Base-by-base conservation (phyloP, 2,888 invertebrate genomes). In the Brenthis ino region DNA sequence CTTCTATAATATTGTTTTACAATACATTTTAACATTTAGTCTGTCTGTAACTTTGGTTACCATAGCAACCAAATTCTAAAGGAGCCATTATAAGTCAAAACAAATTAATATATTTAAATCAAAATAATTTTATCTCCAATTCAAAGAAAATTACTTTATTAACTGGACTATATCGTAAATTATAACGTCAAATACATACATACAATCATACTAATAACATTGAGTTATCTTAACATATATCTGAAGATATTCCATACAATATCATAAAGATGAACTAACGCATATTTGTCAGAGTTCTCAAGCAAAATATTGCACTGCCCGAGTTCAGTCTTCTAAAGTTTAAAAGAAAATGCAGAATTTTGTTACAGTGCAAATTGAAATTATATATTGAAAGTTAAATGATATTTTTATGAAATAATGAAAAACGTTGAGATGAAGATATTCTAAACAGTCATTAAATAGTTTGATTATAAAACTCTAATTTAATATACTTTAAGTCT, bases 251-350 rank as follows among this genome's bases (percentile, higher is more conserved):
- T 13, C 37, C 33, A 54, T 53, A 16, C 37, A 20, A 37, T 37
- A 47, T 43, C 47, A 55, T n/a, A 47, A 64, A 14, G 20, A 20
- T 14, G 55, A n/a, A 24, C 6, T 14, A 64, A 43, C 13, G 20
- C 28, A 28, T 55, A 55, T 43, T 63, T 37, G 12, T 20, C 13
- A 43, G 37, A 43, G 37, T 57, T 24, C 57, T 37, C n/a, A 65
- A 55, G 37, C 63, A 16, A 65, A 54, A n/a, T 89, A 91, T 92
- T 92, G 92, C 92, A 92, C 92, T 85, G 84, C 92, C 92, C 92
- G 81, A 82, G 79, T 77, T 90, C 89, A 89, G 91, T 90, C 91
- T 88, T 87, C 80, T 79, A 81, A 83, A 80, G 33, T 63, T 72
- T 71, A 64, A 72, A 72, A 70, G 48, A 55, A 70, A 73, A 69